Conservation (phyloP, 2,888 invertebrate species). For the Sminthurinus aureus region DNA sequence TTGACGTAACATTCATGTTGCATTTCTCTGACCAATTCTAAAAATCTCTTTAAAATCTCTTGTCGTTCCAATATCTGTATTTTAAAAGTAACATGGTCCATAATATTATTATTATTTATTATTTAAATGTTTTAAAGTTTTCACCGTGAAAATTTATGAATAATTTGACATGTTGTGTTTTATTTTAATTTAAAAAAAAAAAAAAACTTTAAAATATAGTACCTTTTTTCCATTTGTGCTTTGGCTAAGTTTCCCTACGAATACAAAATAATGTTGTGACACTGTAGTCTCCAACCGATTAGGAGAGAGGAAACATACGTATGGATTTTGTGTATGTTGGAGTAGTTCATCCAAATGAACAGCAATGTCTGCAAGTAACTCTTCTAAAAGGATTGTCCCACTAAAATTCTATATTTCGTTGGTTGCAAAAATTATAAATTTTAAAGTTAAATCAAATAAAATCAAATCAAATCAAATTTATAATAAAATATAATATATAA, state of each 20-base stretch:
- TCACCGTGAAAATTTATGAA: no score
- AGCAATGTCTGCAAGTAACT: slow-evolving; percentile 81
- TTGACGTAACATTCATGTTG: slow-evolving; percentile 94
- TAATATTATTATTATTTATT: no score
- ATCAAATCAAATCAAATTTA: slow-evolving; percentile 60
- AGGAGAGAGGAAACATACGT: slow-evolving; percentile 87
- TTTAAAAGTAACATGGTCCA: no score
- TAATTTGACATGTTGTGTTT: no score
- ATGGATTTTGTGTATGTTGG: slow-evolving; percentile 76
- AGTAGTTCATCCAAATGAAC: slow-evolving; percentile 75
- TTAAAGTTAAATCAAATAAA: slow-evolving; percentile 58
- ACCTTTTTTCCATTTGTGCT: slow-evolving; percentile 67
- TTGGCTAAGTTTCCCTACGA: slow-evolving; percentile 79
- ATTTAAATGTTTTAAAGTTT: no score
- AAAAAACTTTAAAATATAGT: no score
- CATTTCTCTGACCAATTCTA: slow-evolving; percentile 66
- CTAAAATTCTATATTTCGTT: slow-evolving; percentile 51
- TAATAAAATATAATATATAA: no score
- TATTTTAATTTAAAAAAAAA: no score
- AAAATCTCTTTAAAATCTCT: slow-evolving; percentile 62
- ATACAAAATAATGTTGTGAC: slow-evolving; percentile 93
- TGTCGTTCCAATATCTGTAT: slow-evolving; percentile 75
- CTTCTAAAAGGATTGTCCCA: slow-evolving; percentile 70
- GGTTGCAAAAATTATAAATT: no score
- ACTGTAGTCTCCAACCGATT: slow-evolving; percentile 87